Conservation (phyloP, 2,113 vertebrate genomes). For the Chroicocephalus ridibundus region DNA sequence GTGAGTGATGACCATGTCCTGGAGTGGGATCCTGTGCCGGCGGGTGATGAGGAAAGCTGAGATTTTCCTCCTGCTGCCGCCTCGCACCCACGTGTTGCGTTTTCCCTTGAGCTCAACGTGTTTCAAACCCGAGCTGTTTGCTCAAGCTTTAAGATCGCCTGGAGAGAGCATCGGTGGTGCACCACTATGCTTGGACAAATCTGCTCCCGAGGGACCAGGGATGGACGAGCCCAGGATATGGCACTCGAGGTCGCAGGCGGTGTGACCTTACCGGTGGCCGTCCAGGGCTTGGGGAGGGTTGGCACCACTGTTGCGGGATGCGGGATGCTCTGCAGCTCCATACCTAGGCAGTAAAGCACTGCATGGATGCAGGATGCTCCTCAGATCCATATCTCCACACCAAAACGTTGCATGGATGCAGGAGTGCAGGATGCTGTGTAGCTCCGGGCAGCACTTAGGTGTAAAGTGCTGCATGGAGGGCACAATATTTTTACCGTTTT, state of each 20-base stretch:
- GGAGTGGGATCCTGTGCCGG: not conserved
- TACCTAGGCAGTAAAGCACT: not conserved
- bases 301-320: fast-evolving
- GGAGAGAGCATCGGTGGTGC: not conserved
- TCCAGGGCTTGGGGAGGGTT: not conserved
- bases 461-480: not conserved
- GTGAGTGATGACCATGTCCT: fast-evolving
- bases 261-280: fast-evolving
- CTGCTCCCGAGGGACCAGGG: not conserved
- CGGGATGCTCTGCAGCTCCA: not conserved
- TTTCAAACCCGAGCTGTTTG: not conserved
- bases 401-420: not conserved
- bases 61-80: not conserved
- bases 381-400: not conserved
- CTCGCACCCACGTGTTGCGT: not conserved
- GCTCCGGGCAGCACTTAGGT: not conserved
- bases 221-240: fast-evolving
- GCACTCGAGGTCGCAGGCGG: fast-evolving
- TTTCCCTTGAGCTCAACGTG: not conserved
- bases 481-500: not conserved
- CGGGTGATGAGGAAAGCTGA: not conserved
- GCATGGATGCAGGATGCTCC: not conserved
- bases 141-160: not conserved
- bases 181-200: not conserved
- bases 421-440: not conserved